Conservation (phyloP, 2,888 invertebrate species). For the Chymomyza caudatula region DNA sequence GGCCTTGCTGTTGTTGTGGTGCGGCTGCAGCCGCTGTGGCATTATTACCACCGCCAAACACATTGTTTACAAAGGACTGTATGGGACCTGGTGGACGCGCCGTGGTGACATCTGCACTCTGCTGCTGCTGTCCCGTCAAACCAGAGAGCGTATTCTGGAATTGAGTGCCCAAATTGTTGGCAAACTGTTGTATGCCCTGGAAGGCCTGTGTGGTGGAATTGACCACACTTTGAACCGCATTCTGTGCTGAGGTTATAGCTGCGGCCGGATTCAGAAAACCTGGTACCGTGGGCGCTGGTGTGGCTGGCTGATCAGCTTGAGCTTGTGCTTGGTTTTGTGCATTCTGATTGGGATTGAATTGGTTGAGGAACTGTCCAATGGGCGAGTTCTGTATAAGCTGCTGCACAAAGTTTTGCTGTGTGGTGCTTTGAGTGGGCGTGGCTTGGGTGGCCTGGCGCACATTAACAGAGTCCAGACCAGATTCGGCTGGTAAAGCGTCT, state of each 20-base stretch:
- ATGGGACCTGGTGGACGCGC: slow-evolving; percentile 74
- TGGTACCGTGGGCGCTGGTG: slow-evolving; percentile 62
- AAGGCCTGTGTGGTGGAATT: slow-evolving; percentile 70
- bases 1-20: slow-evolving; percentile 56
- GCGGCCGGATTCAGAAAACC: slow-evolving; percentile 64
- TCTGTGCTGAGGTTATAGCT: slow-evolving; percentile 65
- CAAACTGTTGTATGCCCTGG: slow-evolving; percentile 72
- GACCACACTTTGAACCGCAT: slow-evolving; percentile 64
- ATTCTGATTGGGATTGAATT: slow-evolving; percentile 42
- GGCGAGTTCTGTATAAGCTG: slow-evolving; percentile 74
- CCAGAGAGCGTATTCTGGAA: slow-evolving; percentile 72
- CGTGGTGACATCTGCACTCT: slow-evolving; percentile 56
- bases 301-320: slow-evolving; percentile 45
- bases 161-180: slow-evolving; percentile 65
- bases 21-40: slow-evolving; percentile 47
- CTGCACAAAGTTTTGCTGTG: slow-evolving; percentile 71
- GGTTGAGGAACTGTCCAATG: slow-evolving; percentile 71
- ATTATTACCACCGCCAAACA: slow-evolving; percentile 67
- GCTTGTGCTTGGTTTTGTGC: slow-evolving; percentile 10
- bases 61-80: slow-evolving; percentile 70
- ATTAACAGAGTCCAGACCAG: neutral
- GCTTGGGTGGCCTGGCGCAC: slow-evolving; percentile 72
- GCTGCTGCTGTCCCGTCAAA: slow-evolving; percentile 59
- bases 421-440: slow-evolving; percentile 62
- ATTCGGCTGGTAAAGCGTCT: neutral